Percentiles rank a stretch among this genome's conserved stretches.
Evolutionary conservation across 2,113 vertebrate genomes (phyloP).

Genomic region (Apaloderma vittatum): DNA sequence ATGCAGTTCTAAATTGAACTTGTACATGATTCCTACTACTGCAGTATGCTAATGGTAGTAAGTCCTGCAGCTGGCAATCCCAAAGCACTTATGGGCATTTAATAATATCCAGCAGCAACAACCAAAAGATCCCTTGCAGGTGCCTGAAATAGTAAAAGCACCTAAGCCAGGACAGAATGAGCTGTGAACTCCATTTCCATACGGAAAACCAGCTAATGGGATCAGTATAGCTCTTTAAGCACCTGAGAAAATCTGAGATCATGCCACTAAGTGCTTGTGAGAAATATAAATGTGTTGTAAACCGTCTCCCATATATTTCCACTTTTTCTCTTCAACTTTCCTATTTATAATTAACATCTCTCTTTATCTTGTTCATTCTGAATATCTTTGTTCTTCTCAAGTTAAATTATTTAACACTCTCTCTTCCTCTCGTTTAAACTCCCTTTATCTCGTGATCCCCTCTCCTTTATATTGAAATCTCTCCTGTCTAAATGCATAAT

Average conservation of each 20-base stretch:
- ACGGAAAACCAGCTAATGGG: background rate
- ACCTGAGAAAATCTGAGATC: constrained; percentile 31
- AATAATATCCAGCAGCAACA: background rate
- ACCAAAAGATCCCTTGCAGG: background rate
- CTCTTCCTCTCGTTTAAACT: constrained; percentile 54
- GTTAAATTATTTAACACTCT: constrained; percentile 72
- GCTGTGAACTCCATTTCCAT: background rate
- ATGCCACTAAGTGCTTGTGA: constrained; percentile 46
- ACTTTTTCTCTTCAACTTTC: constrained; percentile 71
- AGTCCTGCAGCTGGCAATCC: background rate
- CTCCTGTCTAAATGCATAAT: constrained; percentile 60
- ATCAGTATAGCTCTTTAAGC: background rate
- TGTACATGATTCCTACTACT: background rate
- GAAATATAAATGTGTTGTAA: constrained; percentile 74
- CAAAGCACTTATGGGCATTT: background rate
- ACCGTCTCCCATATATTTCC: constrained; percentile 63
- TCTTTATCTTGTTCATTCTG: constrained; percentile 73
- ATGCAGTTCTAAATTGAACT: background rate
- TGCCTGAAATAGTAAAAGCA: background rate
- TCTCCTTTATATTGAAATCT: constrained; percentile 69
- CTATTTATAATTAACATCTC: constrained; percentile 75
- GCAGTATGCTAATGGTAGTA: background rate
- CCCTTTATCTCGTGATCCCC: constrained; percentile 67
- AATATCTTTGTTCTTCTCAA: constrained; percentile 69
- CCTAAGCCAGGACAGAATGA: background rate